phyloP scores from a whole-genome alignment of 2,888 invertebrate genomes.

The Auanema sp. region DNA sequence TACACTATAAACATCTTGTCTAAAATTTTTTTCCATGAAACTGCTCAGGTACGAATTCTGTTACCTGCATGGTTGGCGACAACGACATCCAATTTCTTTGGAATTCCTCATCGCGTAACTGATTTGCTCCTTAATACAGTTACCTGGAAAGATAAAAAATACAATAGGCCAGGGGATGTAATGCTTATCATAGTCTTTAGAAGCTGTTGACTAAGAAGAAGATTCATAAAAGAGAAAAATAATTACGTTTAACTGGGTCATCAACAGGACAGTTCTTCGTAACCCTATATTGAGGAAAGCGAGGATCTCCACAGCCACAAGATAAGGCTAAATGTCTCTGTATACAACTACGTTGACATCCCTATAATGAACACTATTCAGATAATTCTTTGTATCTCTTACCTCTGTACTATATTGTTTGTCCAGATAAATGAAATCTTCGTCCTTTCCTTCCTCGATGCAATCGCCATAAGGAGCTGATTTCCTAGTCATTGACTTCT shows the following conservation, averaged over 20 bases:
- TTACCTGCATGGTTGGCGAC: slow-evolving; percentile 60
- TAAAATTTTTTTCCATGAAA: slow-evolving; percentile 19
- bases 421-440: slow-evolving; percentile 56
- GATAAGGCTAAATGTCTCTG: slow-evolving; percentile 45
- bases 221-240: neutral
- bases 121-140: slow-evolving; percentile 52
- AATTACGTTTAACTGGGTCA: slow-evolving; percentile 46
- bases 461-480: slow-evolving; percentile 63
- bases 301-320: slow-evolving; percentile 63
- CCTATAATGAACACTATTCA: slow-evolving; percentile 26
- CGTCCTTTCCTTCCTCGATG: slow-evolving; percentile 51
- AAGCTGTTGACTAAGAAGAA: no score
- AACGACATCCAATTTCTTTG: slow-evolving; percentile 43
- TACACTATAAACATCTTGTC: slow-evolving; percentile 58
- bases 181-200: no score
- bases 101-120: slow-evolving; percentile 43
- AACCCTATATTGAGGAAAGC: slow-evolving; percentile 52
- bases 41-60: neutral
- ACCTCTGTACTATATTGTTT: slow-evolving; percentile 60
- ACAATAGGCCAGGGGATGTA: no score
- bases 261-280: slow-evolving; percentile 56
- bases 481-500: slow-evolving; percentile 59
- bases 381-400: neutral
- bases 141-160: slow-evolving; percentile 45
- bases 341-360: slow-evolving; percentile 60